A percentile compares a stretch with the other conserved stretches of the same genome.
These are phyloP conservation scores for Acipenser transmontanus DNA, from an alignment of 2,797 vertebrate species.

Conservation along the genomic window DNA sequence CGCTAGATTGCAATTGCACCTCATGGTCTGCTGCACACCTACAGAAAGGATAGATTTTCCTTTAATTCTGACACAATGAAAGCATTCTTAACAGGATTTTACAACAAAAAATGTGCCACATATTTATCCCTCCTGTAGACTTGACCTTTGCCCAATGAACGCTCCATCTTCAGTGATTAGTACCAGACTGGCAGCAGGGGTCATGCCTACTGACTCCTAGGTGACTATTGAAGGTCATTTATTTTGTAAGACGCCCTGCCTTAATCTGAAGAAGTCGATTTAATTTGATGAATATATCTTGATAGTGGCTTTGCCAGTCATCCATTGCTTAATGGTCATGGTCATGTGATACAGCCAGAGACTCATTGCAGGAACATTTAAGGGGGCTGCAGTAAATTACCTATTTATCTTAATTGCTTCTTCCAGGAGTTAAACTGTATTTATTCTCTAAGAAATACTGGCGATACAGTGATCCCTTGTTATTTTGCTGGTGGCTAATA, in stretches of 20 bases:
- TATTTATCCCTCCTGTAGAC: conserved; percentile 13
- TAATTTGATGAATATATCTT: conserved; percentile 21
- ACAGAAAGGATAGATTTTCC: too few species aligned
- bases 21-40: too few species aligned
- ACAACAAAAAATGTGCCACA: too few species aligned
- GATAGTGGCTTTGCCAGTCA: conserved; percentile 21
- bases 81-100: too few species aligned
- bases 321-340: conserved; percentile 32
- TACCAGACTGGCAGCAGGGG: conserved; percentile 24
- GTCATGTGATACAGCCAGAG: conserved; percentile 20
- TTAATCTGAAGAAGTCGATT: conserved; percentile 8
- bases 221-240: conserved; percentile 4
- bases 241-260: conserved; percentile 18
- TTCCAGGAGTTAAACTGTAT: too few species aligned
- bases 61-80: too few species aligned
- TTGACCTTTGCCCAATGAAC: conserved; percentile 41
- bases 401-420: too few species aligned
- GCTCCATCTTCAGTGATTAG: conserved; percentile 26
- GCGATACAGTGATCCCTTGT: too few species aligned
- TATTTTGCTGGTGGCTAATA: too few species aligned
- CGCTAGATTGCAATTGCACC: too few species aligned
- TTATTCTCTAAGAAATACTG: too few species aligned
- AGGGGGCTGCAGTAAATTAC: too few species aligned
- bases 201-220: conserved; percentile 20
- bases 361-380: neutral